Conservation (phyloP, 2,797 vertebrate species). For the Karalla daura region DNA sequence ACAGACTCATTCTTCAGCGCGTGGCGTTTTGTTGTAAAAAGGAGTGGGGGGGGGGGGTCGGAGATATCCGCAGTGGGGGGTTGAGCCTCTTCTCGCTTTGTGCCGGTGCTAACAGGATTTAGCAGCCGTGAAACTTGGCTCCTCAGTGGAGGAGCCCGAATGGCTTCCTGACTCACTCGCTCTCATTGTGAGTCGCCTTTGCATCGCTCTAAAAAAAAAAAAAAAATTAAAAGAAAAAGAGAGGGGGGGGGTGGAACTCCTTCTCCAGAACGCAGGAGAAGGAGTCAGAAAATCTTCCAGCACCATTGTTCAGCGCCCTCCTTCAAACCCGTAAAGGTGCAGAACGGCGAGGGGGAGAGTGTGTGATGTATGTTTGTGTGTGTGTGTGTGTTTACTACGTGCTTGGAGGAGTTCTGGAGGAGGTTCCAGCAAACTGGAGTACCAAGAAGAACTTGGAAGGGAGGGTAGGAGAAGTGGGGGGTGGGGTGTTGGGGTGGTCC, state of each 20-base stretch:
- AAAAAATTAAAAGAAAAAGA: too few species aligned
- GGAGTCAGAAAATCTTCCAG: conserved; percentile 52
- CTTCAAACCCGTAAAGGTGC: conserved; percentile 45
- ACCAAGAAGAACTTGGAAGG: conserved; percentile 35
- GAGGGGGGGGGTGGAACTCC: too few species aligned
- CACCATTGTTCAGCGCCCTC: conserved; percentile 50
- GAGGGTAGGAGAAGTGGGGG: too few species aligned
- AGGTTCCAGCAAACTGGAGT: conserved; percentile 59
- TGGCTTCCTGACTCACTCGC: conserved; percentile 67
- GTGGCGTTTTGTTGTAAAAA: conserved; percentile 59
- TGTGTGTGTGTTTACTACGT: conserved; percentile 40
- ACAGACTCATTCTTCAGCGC: conserved; percentile 43
- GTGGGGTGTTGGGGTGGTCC: conserved; percentile 35
- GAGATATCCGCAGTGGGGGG: conserved; percentile 71
- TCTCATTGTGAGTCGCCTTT: conserved; percentile 41
- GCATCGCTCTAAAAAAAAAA: conserved; percentile 1
- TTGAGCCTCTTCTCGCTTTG: conserved; percentile 71
- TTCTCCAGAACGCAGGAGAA: conserved; percentile 25
- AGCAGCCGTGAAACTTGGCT: conserved; percentile 76
- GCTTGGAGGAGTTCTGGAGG: conserved; percentile 54
- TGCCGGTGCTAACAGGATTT: conserved; percentile 79
- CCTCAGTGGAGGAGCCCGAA: conserved; percentile 64
- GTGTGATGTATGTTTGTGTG: too few species aligned
- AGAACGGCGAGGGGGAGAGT: conserved; percentile 5
- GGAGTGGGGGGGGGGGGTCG: too few species aligned